These are phyloP conservation scores for Cataglyphis livida DNA, from an alignment of 2,888 invertebrate genomes.

Conservation along the genomic window DNA sequence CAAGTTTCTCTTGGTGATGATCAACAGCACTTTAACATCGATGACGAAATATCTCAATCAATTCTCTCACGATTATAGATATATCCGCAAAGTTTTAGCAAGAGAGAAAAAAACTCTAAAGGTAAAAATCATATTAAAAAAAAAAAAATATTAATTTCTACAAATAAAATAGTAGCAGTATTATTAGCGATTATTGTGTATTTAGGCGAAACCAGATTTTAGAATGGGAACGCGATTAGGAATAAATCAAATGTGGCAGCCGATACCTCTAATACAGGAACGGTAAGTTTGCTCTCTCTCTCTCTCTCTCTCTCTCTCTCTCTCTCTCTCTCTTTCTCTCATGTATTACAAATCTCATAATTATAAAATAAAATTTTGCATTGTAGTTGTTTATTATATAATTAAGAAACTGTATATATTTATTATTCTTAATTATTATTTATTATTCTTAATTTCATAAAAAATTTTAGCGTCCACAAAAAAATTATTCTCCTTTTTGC, in stretches of 20 bases:
- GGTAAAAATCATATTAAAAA: slow-evolving; percentile 86
- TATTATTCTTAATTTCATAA: not conserved
- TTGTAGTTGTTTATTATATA: not conserved
- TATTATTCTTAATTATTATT: slow-evolving; percentile 1
- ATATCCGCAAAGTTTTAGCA: slow-evolving; percentile 95
- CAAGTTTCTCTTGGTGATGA: slow-evolving; percentile 89
- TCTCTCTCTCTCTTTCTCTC: not conserved
- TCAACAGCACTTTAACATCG: slow-evolving; percentile 93
- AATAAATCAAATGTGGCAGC: slow-evolving; percentile 89
- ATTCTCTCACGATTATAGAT: slow-evolving; percentile 97
- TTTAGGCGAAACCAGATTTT: slow-evolving; percentile 90
- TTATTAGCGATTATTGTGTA: slow-evolving; percentile 19
- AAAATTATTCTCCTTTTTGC: not conserved
- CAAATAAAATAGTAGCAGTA: not conserved
- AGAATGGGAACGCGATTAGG: slow-evolving; percentile 89
- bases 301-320: not conserved
- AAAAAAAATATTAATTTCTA: not conserved
- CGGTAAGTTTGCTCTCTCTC: slow-evolving; percentile 73
- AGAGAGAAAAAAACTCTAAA: slow-evolving; percentile 96
- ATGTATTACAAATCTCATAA: slow-evolving; percentile 1
- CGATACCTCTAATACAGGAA: slow-evolving; percentile 82
- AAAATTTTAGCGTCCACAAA: not conserved
- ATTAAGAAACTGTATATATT: not conserved
- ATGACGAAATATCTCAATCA: slow-evolving; percentile 93
- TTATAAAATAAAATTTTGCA: slow-evolving; percentile 8